Evolutionary conservation across 2,797 vertebrate genomes (phyloP).

Genomic region (Anguilla obscura): DNA sequence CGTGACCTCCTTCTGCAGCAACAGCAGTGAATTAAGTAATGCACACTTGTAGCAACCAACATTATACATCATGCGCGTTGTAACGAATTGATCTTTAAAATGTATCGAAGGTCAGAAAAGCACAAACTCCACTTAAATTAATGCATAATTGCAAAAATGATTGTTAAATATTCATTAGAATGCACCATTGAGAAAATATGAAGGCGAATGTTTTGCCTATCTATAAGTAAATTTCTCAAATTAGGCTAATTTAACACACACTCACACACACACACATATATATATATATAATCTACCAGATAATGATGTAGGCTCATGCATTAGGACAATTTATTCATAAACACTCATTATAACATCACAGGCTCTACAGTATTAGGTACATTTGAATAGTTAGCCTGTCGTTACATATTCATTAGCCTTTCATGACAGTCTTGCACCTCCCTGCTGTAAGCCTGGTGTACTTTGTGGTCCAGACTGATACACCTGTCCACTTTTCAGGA

Average conservation of each 20-base stretch:
- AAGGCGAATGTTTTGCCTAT: neutral
- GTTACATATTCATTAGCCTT: too few relatives aligned
- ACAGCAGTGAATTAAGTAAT: neutral
- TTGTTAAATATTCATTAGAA: neutral
- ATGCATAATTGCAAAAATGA: neutral
- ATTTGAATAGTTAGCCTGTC: too few relatives aligned
- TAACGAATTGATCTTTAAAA: neutral
- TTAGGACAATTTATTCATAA: neutral
- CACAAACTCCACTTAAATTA: neutral
- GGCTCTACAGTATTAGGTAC: too few relatives aligned
- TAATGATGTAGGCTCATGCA: neutral
- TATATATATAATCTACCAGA: neutral
- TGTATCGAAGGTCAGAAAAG: neutral
- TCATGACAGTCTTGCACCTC: too few relatives aligned
- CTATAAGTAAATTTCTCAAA: too few relatives aligned
- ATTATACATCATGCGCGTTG: neutral
- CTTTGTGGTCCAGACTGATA: too few relatives aligned
- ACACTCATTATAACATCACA: too few relatives aligned
- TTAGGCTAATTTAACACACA: too few relatives aligned
- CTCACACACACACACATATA: too few relatives aligned
- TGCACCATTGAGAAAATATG: too few relatives aligned
- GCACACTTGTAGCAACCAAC: neutral
- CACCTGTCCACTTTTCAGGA: too few relatives aligned
- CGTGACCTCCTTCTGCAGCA: neutral
- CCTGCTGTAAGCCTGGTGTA: too few relatives aligned